Percentiles rank a stretch among this genome's conserved stretches.
Conservation (phyloP, 2,113 vertebrate genomes). For the Reinhardtius hippoglossoides region DNA sequence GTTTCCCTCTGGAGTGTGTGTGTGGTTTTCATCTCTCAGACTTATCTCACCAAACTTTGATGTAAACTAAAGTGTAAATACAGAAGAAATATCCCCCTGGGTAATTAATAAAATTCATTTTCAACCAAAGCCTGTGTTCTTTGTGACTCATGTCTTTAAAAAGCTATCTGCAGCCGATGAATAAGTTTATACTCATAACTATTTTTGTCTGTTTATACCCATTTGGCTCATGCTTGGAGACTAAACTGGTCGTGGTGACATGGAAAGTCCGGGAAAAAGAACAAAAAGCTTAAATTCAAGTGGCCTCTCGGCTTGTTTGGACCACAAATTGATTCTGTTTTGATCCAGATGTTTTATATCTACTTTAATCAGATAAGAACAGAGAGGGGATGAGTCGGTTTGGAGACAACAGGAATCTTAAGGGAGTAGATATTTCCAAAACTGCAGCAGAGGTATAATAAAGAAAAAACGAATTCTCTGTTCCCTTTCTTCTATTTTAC, state of each 20-base stretch:
- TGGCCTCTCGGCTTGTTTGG: constrained; percentile 23
- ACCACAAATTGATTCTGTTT: not conserved
- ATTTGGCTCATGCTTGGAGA: not conserved
- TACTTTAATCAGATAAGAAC: constrained; percentile 24
- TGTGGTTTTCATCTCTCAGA: constrained; percentile 9
- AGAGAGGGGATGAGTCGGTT: constrained; percentile 19
- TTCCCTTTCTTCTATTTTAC: no score
- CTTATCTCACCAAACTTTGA: not conserved
- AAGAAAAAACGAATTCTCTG: not conserved
- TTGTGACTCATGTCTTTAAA: not conserved
- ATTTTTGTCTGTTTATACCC: not conserved
- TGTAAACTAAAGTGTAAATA: constrained; percentile 65
- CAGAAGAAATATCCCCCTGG: constrained; percentile 37
- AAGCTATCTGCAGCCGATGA: not conserved
- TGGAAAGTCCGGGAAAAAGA: not conserved
- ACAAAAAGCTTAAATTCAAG: not conserved
- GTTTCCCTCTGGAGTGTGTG: not conserved
- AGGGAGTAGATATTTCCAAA: not conserved
- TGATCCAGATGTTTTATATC: not conserved
- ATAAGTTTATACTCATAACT: not conserved
- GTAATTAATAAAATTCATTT: constrained; percentile 1
- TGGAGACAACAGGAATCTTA: not conserved
- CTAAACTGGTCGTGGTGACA: not conserved
- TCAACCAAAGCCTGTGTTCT: not conserved
- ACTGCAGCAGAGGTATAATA: not conserved